Conservation (phyloP, 1,140 invertebrate genomes). For the Phymorhynchus buccinoides region DNA sequence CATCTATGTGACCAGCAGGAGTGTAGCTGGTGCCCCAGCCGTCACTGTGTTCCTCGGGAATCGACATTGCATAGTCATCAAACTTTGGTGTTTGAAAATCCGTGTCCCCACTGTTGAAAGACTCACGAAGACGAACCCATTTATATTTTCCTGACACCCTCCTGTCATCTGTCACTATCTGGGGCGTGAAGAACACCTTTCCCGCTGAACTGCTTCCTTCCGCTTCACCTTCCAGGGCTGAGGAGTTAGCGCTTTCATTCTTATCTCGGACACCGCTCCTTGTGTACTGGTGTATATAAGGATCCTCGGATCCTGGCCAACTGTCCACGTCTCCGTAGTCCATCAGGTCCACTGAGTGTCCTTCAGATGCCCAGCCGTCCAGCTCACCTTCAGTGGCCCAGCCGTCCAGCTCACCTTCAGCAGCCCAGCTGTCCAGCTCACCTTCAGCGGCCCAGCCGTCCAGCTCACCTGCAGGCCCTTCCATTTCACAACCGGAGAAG, state of each 20-base stretch:
- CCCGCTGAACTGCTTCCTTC: neutral
- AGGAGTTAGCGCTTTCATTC: conserved; percentile 31
- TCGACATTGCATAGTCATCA: neutral
- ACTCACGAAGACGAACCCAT: neutral
- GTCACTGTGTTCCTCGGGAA: neutral
- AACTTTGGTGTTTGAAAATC: neutral
- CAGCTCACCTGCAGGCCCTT: neutral
- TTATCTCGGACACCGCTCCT: neutral
- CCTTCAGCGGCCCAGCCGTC: neutral
- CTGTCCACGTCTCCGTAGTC: neutral
- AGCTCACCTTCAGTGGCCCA: neutral
- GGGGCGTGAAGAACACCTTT: conserved; percentile 17
- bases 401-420: neutral
- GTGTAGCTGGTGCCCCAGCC: neutral
- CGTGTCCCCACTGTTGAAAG: neutral
- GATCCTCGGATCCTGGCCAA: neutral
- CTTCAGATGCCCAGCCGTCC: neutral
- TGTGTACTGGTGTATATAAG: neutral
- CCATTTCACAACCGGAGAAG: neutral
- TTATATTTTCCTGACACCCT: neutral
- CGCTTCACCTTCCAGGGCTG: neutral
- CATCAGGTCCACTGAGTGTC: neutral
- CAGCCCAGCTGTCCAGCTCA: too few relatives aligned
- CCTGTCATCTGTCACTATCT: neutral
- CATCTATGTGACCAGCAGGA: neutral